phyloP scores from a whole-genome alignment of 2,888 invertebrate species.

The Heliconius hortense region DNA sequence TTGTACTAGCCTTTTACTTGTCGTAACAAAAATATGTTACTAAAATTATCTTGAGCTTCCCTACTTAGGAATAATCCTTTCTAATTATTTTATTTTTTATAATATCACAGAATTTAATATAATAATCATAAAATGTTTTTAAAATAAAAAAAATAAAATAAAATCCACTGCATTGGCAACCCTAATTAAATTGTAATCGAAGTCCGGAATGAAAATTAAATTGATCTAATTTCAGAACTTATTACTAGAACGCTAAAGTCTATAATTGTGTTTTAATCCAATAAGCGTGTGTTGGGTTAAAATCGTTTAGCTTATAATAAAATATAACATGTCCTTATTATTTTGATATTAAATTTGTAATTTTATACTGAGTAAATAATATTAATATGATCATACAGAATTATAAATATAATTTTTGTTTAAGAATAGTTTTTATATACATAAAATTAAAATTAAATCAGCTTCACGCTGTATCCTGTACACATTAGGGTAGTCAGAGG shows the following conservation, averaged over 20 bases:
- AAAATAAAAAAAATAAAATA: background rate
- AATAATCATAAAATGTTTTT: background rate
- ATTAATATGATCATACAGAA: no score
- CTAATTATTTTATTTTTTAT: no score
- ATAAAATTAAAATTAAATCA: no score
- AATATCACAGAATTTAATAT: background rate
- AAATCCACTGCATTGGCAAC: background rate
- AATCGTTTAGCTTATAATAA: background rate
- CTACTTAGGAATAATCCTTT: no score
- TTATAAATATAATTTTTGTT: background rate
- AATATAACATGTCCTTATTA: background rate
- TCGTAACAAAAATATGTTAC: no score
- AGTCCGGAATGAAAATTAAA: constrained; percentile 21
- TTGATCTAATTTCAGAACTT: constrained; percentile 23
- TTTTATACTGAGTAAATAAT: no score
- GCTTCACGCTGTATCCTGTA: no score
- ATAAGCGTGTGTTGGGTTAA: constrained; percentile 14
- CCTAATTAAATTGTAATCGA: constrained; percentile 22
- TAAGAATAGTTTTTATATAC: no score
- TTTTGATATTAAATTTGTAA: background rate
- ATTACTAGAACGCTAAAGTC: constrained; percentile 10
- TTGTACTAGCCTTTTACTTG: no score
- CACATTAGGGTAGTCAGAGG: no score
- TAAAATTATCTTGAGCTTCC: no score
- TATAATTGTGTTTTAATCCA: constrained; percentile 18